Evolutionary conservation across 2,888 invertebrate species (phyloP).

Genomic region (Venusia cambrica): DNA sequence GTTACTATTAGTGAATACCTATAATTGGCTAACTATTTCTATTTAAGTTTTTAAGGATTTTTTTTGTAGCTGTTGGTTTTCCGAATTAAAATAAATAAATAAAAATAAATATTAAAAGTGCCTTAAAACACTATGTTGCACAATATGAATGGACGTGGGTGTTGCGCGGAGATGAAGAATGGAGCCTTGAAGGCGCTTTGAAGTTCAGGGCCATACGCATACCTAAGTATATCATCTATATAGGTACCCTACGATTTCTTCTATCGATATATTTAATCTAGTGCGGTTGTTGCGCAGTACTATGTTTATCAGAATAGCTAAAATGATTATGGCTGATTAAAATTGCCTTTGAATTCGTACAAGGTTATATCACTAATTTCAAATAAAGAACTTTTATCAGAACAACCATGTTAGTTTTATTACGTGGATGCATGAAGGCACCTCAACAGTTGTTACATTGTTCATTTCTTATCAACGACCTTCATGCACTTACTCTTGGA

Average conservation of each 20-base stretch:
- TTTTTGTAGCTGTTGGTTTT: too few relatives aligned
- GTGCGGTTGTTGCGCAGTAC: background rate
- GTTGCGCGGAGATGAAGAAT: slow-evolving; percentile 16
- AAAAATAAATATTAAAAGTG: too few relatives aligned
- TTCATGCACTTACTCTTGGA: slow-evolving; percentile 60
- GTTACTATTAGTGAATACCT: too few relatives aligned
- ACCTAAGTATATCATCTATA: slow-evolving; percentile 12
- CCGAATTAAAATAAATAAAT: too few relatives aligned
- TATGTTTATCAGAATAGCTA: slow-evolving; percentile 17
- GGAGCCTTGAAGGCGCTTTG: slow-evolving; percentile 26
- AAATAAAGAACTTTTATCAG: slow-evolving; percentile 24
- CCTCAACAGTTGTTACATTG: slow-evolving; percentile 56
- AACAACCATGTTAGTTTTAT: slow-evolving; percentile 38
- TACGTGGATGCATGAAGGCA: slow-evolving; percentile 44
- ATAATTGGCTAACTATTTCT: too few relatives aligned
- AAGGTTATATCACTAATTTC: slow-evolving; percentile 20
- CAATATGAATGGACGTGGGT: slow-evolving; percentile 14
- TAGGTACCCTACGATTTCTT: slow-evolving; percentile 5
- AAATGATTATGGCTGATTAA: slow-evolving; percentile 22
- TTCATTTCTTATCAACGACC: slow-evolving; percentile 75
- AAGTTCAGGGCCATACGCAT: slow-evolving; percentile 26
- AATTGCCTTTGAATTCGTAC: slow-evolving; percentile 23
- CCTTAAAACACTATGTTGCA: too few relatives aligned
- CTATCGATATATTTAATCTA: slow-evolving; percentile 11
- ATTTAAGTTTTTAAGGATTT: too few relatives aligned